Conservation (phyloP, 2,888 invertebrate genomes). For the Atethmia centrago region DNA sequence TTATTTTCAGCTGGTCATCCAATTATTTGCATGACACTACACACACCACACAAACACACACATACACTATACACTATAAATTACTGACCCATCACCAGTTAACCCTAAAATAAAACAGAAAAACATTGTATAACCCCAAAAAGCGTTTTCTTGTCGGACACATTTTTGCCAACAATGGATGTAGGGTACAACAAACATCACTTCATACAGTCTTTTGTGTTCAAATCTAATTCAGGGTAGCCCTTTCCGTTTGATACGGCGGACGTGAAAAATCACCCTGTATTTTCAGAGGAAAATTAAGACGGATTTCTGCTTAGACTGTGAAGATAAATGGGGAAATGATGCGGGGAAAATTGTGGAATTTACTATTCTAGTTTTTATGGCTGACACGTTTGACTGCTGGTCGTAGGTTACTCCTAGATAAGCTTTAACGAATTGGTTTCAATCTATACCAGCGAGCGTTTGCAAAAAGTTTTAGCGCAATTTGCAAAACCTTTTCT, state of each 20-base stretch:
- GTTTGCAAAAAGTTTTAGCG: no score
- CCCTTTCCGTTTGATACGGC: slow-evolving; percentile 57
- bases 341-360: background rate
- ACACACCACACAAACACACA: no score
- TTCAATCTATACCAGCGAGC: background rate
- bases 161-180: slow-evolving; percentile 62
- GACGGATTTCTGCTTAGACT: slow-evolving; percentile 45
- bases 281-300: slow-evolving; percentile 60
- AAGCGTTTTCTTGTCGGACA: slow-evolving; percentile 64
- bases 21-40: slow-evolving; percentile 18
- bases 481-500: background rate
- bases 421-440: slow-evolving; percentile 21
- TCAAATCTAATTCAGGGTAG: slow-evolving; percentile 65
- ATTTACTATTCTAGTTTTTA: slow-evolving; percentile 1
- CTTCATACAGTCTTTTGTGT: slow-evolving; percentile 69
- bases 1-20: background rate
- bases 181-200: slow-evolving; percentile 62
- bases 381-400: background rate
- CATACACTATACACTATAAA: slow-evolving; percentile 28
- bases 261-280: slow-evolving; percentile 62
- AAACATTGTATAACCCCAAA: slow-evolving; percentile 56
- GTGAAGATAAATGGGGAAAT: slow-evolving; percentile 38
- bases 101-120: slow-evolving; percentile 49
- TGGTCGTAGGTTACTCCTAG: slow-evolving; percentile 1
- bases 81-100: slow-evolving; percentile 19